Evolutionary conservation across 2,888 invertebrate species (phyloP).

Genomic region (Oasisia sp.): DNA sequence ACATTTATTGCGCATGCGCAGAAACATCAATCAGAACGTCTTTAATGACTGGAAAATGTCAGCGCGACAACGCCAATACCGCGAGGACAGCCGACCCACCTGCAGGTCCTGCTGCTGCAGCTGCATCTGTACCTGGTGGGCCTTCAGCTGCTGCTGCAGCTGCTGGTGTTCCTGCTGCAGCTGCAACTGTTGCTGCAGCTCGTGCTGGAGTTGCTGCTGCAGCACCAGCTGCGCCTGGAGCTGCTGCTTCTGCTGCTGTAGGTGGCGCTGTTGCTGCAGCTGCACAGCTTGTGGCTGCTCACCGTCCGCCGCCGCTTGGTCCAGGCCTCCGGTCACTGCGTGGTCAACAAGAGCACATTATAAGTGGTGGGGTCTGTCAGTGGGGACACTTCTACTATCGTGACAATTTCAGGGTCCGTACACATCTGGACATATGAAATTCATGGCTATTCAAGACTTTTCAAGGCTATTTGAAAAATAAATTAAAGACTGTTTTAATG

Average conservation of each 20-base stretch:
- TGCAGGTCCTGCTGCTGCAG: conserved; percentile 47
- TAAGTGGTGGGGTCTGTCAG: background rate
- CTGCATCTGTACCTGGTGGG: conserved; percentile 64
- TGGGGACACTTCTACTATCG: too few relatives aligned
- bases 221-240: conserved; percentile 29
- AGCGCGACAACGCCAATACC: too few relatives aligned
- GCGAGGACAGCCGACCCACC: conserved; percentile 32
- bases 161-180: conserved; percentile 60
- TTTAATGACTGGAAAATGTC: too few relatives aligned
- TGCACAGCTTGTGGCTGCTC: conserved; percentile 14
- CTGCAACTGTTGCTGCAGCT: conserved; percentile 50
- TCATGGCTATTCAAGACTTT: too few relatives aligned
- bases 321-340: background rate
- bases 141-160: conserved; percentile 60
- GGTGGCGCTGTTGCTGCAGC: conserved; percentile 13
- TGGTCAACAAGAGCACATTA: background rate
- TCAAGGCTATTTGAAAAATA: too few relatives aligned
- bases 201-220: conserved; percentile 45
- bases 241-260: conserved; percentile 18
- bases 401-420: too few relatives aligned
- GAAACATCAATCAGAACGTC: too few relatives aligned
- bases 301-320: background rate
- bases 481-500: too few relatives aligned
- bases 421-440: too few relatives aligned
- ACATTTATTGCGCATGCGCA: too few relatives aligned